Conservation (phyloP, 2,113 vertebrate genomes). For the Mesocricetus auratus region DNA sequence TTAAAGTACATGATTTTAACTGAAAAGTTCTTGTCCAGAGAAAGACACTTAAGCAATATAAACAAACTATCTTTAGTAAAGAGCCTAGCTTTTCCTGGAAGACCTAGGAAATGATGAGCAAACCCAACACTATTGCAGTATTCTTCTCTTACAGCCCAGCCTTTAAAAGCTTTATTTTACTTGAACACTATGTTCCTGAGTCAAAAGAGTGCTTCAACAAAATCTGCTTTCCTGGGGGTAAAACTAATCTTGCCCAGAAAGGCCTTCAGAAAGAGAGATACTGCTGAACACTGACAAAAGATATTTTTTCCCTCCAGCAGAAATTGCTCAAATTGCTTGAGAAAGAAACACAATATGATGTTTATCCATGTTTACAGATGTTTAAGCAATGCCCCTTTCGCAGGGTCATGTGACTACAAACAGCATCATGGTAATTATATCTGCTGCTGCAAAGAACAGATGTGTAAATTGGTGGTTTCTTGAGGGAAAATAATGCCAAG, state of each 20-base stretch:
- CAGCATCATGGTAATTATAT: constrained; percentile 79
- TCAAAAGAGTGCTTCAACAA: constrained; percentile 72
- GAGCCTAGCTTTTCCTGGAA: constrained; percentile 29
- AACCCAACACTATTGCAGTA: neutral
- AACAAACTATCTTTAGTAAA: constrained; percentile 67
- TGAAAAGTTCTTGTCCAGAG: constrained; percentile 60
- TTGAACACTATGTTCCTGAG: constrained; percentile 44
- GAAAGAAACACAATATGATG: constrained; percentile 73
- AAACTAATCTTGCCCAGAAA: constrained; percentile 48
- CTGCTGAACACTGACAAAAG: constrained; percentile 55
- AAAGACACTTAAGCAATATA: constrained; percentile 64
- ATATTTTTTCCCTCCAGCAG: constrained; percentile 54
- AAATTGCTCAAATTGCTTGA: constrained; percentile 77
- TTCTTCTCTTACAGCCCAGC: neutral
- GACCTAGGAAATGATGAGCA: constrained; percentile 45
- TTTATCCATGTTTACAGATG: constrained; percentile 83
- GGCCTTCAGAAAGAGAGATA: constrained; percentile 35
- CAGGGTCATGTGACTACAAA: constrained; percentile 75
- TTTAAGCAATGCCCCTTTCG: constrained; percentile 77
- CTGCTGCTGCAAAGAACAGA: constrained; percentile 77
- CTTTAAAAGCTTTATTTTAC: constrained; percentile 19
- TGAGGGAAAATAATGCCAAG: constrained; percentile 74
- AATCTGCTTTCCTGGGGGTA: constrained; percentile 61
- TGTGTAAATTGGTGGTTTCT: constrained; percentile 82
- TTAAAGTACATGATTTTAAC: constrained; percentile 1